These are phyloP conservation scores for Vanacampus margaritifer DNA, from an alignment of 2,113 vertebrate species.

Conservation along the genomic window DNA sequence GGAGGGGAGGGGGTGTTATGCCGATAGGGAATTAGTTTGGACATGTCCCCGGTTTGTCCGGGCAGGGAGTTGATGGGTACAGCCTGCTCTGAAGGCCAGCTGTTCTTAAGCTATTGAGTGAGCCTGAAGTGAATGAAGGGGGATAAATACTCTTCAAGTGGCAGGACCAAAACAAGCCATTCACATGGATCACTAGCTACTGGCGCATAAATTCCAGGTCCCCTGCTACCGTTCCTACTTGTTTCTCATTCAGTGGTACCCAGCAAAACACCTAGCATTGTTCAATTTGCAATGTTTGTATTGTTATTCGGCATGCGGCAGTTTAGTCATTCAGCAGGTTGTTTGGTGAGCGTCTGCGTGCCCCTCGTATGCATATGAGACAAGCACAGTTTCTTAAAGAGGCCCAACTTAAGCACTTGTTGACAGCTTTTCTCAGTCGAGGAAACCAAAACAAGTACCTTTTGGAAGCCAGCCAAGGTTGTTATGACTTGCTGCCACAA, in stretches of 20 bases:
- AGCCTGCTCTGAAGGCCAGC: constrained; percentile 63
- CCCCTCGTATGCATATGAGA: constrained; percentile 57
- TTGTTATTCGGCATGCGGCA: constrained; percentile 7
- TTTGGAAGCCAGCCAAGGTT: constrained; percentile 39
- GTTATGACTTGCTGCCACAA: constrained; percentile 42
- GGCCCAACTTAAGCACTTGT: constrained; percentile 53
- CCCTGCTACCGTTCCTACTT: constrained; percentile 42
- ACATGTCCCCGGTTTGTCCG: constrained; percentile 57
- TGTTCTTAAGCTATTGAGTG: constrained; percentile 66
- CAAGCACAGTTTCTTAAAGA: constrained; percentile 58
- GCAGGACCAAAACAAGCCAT: constrained; percentile 70
- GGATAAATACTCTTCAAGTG: constrained; percentile 71
- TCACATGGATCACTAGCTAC: constrained; percentile 59
- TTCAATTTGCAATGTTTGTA: constrained; percentile 13
- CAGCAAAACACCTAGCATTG: constrained; percentile 28
- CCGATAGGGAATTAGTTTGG: constrained; percentile 60
- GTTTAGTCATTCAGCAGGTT: constrained; percentile 34
- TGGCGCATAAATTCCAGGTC: constrained; percentile 55
- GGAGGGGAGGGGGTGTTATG: not conserved
- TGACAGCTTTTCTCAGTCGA: constrained; percentile 57
- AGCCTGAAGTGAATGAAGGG: constrained; percentile 57
- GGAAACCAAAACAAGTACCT: constrained; percentile 60
- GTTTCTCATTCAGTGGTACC: constrained; percentile 28
- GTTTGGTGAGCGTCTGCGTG: constrained; percentile 34
- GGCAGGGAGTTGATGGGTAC: constrained; percentile 61